Evolutionary conservation across 2,888 invertebrate genomes (phyloP).

Genomic region (Lasioglossum calceatum): DNA sequence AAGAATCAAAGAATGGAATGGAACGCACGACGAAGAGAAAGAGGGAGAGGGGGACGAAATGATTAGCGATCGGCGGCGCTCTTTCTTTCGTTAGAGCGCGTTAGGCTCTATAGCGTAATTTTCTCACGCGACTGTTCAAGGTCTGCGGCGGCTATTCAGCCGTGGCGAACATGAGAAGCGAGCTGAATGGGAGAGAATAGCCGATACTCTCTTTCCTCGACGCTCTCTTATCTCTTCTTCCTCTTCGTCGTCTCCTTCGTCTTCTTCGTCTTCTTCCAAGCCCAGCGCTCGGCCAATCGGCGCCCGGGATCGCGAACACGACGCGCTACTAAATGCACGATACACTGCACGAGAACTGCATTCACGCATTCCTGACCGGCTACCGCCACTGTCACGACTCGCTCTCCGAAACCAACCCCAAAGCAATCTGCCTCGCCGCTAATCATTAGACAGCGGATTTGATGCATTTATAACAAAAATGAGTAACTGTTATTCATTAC

Average conservation of each 20-base stretch:
- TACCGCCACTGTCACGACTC: background rate
- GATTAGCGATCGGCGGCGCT: background rate
- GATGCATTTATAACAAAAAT: too few species aligned
- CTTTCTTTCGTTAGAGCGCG: background rate
- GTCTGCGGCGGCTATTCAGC: background rate
- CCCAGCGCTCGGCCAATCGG: constrained; percentile 54
- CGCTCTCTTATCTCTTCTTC: background rate
- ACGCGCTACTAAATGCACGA: constrained; percentile 54
- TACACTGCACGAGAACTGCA: constrained; percentile 41
- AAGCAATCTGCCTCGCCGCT: too few species aligned
- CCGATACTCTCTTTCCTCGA: constrained; percentile 68
- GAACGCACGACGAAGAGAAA: background rate
- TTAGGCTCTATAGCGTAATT: background rate
- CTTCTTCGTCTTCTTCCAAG: background rate
- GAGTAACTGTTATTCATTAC: too few species aligned
- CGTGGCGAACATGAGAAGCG: constrained; percentile 47
- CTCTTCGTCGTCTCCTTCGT: background rate
- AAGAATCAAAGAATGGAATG: background rate
- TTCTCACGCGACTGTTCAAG: constrained; percentile 28
- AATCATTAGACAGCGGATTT: too few species aligned
- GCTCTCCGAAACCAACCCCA: background rate
- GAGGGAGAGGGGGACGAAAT: background rate
- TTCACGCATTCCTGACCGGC: constrained; percentile 54
- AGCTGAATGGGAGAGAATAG: constrained; percentile 77
- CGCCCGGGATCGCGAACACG: constrained; percentile 47